Base-by-base conservation (phyloP, 2,113 vertebrate genomes). In the Numida meleagris region DNA sequence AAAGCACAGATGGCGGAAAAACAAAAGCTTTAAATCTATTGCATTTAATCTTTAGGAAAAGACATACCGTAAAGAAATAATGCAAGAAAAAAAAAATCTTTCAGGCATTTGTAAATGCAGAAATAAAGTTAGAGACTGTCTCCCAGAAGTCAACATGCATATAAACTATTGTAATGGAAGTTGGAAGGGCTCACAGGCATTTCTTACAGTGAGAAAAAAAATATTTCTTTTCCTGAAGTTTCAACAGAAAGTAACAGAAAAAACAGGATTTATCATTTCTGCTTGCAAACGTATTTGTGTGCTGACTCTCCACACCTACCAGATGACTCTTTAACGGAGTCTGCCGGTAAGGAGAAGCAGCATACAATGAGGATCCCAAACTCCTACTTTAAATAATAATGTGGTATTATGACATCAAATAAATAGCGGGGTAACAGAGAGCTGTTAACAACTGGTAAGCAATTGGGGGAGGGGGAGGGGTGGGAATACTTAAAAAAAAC, bases 41-140 rank as follows among this genome's bases (percentile, higher is more conserved):
- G 61, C 33, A 27, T 73, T 63, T 80, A 4, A 45, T 46, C 38
- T 63, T 66, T 20, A 53, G 8, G n/a, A 84, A 57, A 77, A 67
- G 77, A 50, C 50, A 16, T 23, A 51, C 14, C 18, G 27, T 18
- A 38, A 63, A 55, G 16, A 61, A 88, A 79, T 27, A 65, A 20
- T 4, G 3, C 46, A 63, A 33, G 74, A 31, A 80, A 27, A 23
- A 24, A 27, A 29, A 16, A 13, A 73, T 43, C 46, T 73, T 73
- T 42, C 75, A 83, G 51, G 31, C 51, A 86, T 94, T 88, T 53
- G 16, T 38, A 82, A 88, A 93, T 57, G 45, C 11, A 91, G 61
- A 93, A 90, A 86, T 95, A 88, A 97, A 97, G 94, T 96, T 97
- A 75, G 61, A 82, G 42, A 29, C 14, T 77, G 46, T 33, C 71